phyloP scores from a whole-genome alignment of 2,888 invertebrate species.

The Oscheius onirici region DNA sequence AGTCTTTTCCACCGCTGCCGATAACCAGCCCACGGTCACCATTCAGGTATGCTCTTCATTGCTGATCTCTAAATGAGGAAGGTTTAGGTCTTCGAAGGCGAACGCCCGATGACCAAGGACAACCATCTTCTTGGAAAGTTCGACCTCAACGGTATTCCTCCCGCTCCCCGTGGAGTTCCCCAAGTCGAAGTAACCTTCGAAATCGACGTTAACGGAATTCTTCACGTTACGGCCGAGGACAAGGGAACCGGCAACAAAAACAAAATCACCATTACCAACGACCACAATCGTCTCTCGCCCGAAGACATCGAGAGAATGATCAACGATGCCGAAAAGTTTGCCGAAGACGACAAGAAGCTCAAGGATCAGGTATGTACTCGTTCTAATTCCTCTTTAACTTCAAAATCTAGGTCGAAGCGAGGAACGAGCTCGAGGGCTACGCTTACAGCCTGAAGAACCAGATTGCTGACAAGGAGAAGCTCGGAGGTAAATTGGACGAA shows the following conservation, averaged over 20 bases:
- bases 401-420: slow-evolving; percentile 80
- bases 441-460: slow-evolving; percentile 94
- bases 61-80: neutral
- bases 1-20: slow-evolving; percentile 81
- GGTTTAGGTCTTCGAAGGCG: slow-evolving; percentile 71
- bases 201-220: slow-evolving; percentile 75
- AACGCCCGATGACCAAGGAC: slow-evolving; percentile 86
- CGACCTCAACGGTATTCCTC: slow-evolving; percentile 93
- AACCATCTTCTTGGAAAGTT: slow-evolving; percentile 93
- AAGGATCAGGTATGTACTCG: slow-evolving; percentile 46
- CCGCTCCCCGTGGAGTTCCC: slow-evolving; percentile 89
- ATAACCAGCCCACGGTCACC: slow-evolving; percentile 94
- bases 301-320: slow-evolving; percentile 99
- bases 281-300: slow-evolving; percentile 84
- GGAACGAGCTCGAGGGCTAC: slow-evolving; percentile 95
- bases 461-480: slow-evolving; percentile 92
- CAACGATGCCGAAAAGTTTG: slow-evolving; percentile 97
- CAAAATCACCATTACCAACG: slow-evolving; percentile 98
- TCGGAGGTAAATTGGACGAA: slow-evolving; percentile 85
- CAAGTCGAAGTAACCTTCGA: slow-evolving; percentile 76
- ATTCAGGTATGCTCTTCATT: slow-evolving; percentile 75
- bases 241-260: slow-evolving; percentile 98
- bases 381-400: neutral
- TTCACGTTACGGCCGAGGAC: slow-evolving; percentile 91
- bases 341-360: slow-evolving; percentile 96